Percentiles rank a stretch among this genome's conserved stretches.
These are phyloP conservation scores for Carassius gibelio DNA, from an alignment of 2,113 vertebrate species.

Conservation along the genomic window DNA sequence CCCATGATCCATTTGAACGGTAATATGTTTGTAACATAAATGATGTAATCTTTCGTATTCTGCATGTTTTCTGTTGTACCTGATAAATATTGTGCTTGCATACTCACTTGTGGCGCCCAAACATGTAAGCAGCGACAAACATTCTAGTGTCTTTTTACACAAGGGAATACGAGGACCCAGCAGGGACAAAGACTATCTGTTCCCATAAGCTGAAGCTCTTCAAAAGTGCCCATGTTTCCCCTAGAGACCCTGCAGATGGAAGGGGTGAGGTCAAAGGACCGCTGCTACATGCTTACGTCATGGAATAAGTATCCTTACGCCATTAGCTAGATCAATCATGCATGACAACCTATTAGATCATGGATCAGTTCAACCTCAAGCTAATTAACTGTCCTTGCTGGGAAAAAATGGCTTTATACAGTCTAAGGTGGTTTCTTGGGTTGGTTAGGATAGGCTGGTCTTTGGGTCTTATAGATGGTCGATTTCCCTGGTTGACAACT, in stretches of 20 bases:
- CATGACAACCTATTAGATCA: slow-evolving; percentile 22
- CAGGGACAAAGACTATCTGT: not conserved
- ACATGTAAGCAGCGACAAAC: not conserved
- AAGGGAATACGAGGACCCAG: slow-evolving; percentile 6
- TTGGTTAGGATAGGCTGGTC: slow-evolving; percentile 3
- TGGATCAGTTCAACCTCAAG: not conserved
- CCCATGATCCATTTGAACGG: too few species aligned
- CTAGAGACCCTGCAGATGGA: slow-evolving; percentile 26
- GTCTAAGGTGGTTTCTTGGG: not conserved
- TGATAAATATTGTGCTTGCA: not conserved
- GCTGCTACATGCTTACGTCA: slow-evolving; percentile 10
- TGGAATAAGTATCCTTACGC: slow-evolving; percentile 5
- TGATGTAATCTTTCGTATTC: not conserved
- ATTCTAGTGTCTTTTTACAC: not conserved
- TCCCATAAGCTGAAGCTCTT: slow-evolving; percentile 24
- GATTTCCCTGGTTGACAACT: not conserved
- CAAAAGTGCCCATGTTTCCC: slow-evolving; percentile 12
- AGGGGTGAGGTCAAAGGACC: slow-evolving; percentile 26
- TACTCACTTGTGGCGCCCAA: not conserved
- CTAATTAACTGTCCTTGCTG: not conserved
- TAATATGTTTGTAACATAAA: too few species aligned
- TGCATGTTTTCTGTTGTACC: not conserved
- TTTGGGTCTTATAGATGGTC: not conserved
- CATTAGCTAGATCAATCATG: slow-evolving; percentile 27
- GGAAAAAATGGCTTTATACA: not conserved